Conservation (phyloP, 2,888 invertebrate genomes). For the Drosophila neonasuta region DNA sequence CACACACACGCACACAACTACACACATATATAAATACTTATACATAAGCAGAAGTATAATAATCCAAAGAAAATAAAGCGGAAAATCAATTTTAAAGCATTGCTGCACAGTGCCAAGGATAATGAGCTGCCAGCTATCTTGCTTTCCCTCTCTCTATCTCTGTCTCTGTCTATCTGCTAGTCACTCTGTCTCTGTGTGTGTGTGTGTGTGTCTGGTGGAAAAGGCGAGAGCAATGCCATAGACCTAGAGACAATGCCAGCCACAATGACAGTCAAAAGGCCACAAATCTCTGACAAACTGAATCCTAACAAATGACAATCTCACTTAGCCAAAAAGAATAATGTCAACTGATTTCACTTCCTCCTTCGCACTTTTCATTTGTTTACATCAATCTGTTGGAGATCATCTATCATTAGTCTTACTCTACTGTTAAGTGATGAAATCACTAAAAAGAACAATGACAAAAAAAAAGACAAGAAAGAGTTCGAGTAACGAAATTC, state of each 20-base stretch:
- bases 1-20: constrained; percentile 18
- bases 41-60: constrained; percentile 35
- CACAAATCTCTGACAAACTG: constrained; percentile 27
- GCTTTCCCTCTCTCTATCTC: not conserved
- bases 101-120: constrained; percentile 61
- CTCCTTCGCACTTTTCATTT: not conserved
- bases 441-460: too few species aligned
- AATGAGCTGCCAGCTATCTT: constrained; percentile 50
- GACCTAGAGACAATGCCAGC: constrained; percentile 38
- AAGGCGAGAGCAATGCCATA: constrained; percentile 34
- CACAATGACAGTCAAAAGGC: constrained; percentile 34
- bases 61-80: constrained; percentile 51
- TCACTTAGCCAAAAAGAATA: not conserved
- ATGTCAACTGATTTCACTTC: not conserved
- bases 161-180: constrained; percentile 2
- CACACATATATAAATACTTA: constrained; percentile 3
- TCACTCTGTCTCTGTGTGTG: not conserved
- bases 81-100: constrained; percentile 70
- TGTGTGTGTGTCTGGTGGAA: not conserved
- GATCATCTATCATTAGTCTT: too few species aligned
- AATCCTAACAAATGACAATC: constrained; percentile 26
- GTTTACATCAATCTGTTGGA: too few species aligned
- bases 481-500: too few species aligned
- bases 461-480: too few species aligned
- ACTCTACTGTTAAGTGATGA: too few species aligned